Conservation (phyloP, 1,140 invertebrate genomes). For the Cecropterus lyciades region DNA sequence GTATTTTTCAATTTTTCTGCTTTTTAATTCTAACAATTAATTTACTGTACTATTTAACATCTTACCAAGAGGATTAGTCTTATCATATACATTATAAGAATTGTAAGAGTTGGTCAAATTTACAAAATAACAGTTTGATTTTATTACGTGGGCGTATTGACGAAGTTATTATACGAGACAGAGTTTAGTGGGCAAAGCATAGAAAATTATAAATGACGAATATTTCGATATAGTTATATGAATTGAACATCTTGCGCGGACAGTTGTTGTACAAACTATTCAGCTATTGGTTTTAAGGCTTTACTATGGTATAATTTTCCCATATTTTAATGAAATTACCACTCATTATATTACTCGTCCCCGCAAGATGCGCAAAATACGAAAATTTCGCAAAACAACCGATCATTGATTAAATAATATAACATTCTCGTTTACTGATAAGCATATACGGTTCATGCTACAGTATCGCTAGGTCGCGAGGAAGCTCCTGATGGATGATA, state of each 20-base stretch:
- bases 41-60: no score
- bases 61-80: no score
- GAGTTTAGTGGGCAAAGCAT: slow-evolving; percentile 20
- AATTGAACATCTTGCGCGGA: slow-evolving; percentile 8
- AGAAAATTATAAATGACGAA: slow-evolving; percentile 3
- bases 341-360: neutral
- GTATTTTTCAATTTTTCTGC: no score
- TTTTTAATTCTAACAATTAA: no score
- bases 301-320: no score
- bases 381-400: slow-evolving; percentile 22
- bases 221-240: neutral
- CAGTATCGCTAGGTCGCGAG: neutral
- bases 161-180: neutral
- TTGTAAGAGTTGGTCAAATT: no score
- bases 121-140: no score
- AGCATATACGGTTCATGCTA: slow-evolving; percentile 27
- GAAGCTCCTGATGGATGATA: neutral
- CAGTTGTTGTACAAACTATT: neutral
- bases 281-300: no score
- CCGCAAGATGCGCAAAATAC: neutral
- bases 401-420: slow-evolving; percentile 17
- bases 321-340: no score
- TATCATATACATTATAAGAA: no score
- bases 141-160: no score
- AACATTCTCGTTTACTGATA: slow-evolving; percentile 21